phyloP scores from a whole-genome alignment of 2,888 invertebrate species.

The Leptogaster cylindrica region DNA sequence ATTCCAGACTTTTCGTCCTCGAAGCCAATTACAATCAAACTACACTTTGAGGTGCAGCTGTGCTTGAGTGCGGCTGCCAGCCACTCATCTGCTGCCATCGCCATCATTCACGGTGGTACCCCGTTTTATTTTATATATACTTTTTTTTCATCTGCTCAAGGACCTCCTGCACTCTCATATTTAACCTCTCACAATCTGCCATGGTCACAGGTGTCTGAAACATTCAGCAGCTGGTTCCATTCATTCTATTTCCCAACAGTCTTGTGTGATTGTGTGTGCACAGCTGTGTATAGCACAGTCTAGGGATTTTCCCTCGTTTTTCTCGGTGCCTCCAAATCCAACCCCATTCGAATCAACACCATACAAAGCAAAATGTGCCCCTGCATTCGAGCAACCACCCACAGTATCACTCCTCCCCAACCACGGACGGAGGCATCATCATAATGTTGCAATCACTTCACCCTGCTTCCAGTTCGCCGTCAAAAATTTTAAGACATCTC shows the following conservation, averaged over 20 bases:
- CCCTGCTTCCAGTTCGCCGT: background rate
- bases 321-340: no score
- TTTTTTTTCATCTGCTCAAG: conserved; percentile 19
- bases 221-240: conserved; percentile 47
- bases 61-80: conserved; percentile 29
- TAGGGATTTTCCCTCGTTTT: conserved; percentile 35
- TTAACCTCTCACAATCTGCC: conserved; percentile 44
- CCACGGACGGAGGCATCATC: conserved; percentile 26
- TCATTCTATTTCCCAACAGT: conserved; percentile 45
- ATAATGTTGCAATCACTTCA: conserved; percentile 40
- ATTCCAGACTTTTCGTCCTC: conserved; percentile 6
- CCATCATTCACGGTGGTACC: conserved; percentile 30
- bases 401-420: conserved; percentile 1
- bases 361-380: background rate
- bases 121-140: conserved; percentile 4
- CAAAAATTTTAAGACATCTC: conserved; percentile 43
- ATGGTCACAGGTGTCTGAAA: conserved; percentile 49
- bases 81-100: conserved; percentile 16
- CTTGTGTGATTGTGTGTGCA: conserved; percentile 24
- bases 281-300: conserved; percentile 9
- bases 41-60: conserved; percentile 32
- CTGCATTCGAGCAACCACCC: conserved; percentile 35
- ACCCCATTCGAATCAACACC: no score
- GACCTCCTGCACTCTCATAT: conserved; percentile 27
- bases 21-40: conserved; percentile 32